Conservation (phyloP, 2,113 vertebrate species). For the Taurulus bubalis region DNA sequence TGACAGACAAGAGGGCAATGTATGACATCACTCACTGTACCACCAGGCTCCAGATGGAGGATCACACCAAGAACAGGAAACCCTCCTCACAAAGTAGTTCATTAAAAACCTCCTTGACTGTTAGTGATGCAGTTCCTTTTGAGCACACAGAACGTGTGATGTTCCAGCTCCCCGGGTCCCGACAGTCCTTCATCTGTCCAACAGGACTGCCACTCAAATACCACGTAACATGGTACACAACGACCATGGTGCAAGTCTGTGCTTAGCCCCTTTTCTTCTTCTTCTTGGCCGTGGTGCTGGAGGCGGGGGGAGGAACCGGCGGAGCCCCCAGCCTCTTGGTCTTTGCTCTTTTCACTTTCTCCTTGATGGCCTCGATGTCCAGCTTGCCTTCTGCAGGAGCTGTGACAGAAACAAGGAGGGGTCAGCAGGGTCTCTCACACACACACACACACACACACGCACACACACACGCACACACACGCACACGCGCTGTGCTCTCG, state of each 20-base stretch:
- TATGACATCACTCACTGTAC: neutral
- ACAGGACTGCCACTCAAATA: neutral
- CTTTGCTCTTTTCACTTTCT: slow-evolving; percentile 94
- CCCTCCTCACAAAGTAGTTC: neutral
- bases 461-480: too few species aligned
- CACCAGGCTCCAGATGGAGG: neutral
- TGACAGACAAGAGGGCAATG: neutral
- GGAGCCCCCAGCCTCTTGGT: slow-evolving; percentile 94
- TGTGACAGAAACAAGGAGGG: slow-evolving; percentile 57
- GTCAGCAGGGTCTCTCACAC: neutral
- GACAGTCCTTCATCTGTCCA: slow-evolving; percentile 28
- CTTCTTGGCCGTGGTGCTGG: slow-evolving; percentile 81
- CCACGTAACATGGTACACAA: neutral
- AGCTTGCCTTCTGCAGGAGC: slow-evolving; percentile 88
- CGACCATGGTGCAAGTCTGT: neutral
- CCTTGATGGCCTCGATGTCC: slow-evolving; percentile 92
- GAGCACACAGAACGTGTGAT: neutral
- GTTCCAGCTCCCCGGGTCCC: neutral
- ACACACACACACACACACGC: too few species aligned
- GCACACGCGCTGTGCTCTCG: too few species aligned
- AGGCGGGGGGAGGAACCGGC: slow-evolving; percentile 83
- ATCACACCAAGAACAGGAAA: neutral
- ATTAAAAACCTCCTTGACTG: slow-evolving; percentile 4
- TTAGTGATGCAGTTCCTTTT: neutral
- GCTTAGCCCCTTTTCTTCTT: slow-evolving; percentile 81